Percentiles rank a stretch among this genome's conserved stretches.
phyloP scores from a whole-genome alignment of 2,113 vertebrate genomes.

The Gymnorhina tibicen region DNA sequence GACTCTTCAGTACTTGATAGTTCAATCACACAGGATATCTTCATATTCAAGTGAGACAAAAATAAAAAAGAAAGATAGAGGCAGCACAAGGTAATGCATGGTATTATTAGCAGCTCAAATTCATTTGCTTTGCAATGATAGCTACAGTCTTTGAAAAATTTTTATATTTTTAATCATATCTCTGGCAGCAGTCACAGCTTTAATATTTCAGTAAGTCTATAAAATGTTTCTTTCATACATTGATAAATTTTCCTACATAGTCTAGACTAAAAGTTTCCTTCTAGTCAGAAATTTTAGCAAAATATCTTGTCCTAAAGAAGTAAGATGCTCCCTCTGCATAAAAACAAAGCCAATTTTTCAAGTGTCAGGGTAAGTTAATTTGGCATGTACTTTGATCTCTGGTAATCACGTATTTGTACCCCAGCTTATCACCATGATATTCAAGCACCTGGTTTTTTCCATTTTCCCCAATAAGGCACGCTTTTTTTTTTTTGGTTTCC shows the following conservation, averaged over 20 bases:
- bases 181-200: not conserved
- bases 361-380: not conserved
- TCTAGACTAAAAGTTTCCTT: not conserved
- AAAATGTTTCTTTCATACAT: not conserved
- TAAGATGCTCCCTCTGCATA: not conserved
- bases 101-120: not conserved
- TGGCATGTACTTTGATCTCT: not conserved
- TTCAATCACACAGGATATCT: slow-evolving; percentile 64
- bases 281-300: not conserved
- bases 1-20: slow-evolving; percentile 68
- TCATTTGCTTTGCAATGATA: slow-evolving; percentile 1
- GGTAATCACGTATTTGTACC: not conserved
- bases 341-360: not conserved
- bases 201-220: not conserved
- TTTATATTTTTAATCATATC: not conserved
- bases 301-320: not conserved
- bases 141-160: not conserved
- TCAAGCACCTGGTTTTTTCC: not conserved
- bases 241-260: not conserved
- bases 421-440: not conserved
- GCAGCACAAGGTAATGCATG: not conserved
- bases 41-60: slow-evolving; percentile 59
- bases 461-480: not conserved
- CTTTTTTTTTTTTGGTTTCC: not conserved
- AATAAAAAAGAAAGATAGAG: not conserved